Evolutionary conservation across 2,888 invertebrate genomes (phyloP), one percentile per base, ranked within the genome.

Genomic region (Drosophila picticornis): DNA sequence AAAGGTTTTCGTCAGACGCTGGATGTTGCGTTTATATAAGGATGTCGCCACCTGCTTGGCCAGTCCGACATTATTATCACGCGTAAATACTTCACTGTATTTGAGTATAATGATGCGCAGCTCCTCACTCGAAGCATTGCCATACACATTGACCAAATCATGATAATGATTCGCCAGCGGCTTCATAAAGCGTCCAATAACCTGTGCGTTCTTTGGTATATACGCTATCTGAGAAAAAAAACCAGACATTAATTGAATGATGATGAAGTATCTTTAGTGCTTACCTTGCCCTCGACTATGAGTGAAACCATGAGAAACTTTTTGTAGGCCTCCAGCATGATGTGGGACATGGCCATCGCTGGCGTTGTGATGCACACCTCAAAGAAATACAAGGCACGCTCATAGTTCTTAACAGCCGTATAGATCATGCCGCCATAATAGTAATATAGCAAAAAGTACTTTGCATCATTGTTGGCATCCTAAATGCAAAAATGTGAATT

Each of bases 381-480:
- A 93, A 98, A 98, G 94, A 98, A 99, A 93, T 98, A 99, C 73
- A 98, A 94, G 11, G 99, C 98, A 91, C 98, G 95, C 83, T 98
- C 97, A 92, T 97, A 98, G 91, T 98, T 97, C 93, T 99, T 98
- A 88, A 99, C 94, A 16, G 98, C 97, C 64, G 98, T 96, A 93
- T 98, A 99, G 83, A 99, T 98, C 98, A 99, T 98, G 60, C 99
- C 99, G 68, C 99, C 99, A 92, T 99, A 99, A 93, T 99, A 99
- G 92, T 98, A 99, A 93, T 98, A 99, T 0, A 98, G 94, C 60
- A 99, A 94, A 92, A 98, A 98, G 93, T 98, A 96, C 90, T 93
- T 93, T 59, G 94, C 91, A 87, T 93, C 93, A 70, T 92, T 91
- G 96, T 91, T 96, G 95, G 79, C 96, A 96, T 90, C 97, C 97